A percentile compares a stretch with the other conserved stretches of the same genome.
Evolutionary conservation across 2,113 vertebrate species (phyloP).

Genomic region (Zapus hudsonius): DNA sequence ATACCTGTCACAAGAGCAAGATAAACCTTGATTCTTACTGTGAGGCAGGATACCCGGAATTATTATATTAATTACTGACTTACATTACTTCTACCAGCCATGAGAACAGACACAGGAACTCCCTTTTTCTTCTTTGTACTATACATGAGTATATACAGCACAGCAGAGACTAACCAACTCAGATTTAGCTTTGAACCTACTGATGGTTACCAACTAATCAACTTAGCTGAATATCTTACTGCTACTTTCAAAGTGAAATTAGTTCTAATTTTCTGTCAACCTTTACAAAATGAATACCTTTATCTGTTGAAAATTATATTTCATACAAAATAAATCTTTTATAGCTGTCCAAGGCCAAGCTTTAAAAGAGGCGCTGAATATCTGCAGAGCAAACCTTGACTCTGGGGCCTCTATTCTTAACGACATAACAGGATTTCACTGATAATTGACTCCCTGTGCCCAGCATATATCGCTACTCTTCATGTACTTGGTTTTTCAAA

Average conservation of each 20-base stretch:
- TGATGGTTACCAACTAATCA: not conserved
- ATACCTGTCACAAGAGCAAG: too few relatives aligned
- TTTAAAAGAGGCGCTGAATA: not conserved
- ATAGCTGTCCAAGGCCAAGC: conserved; percentile 17
- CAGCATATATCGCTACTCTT: conserved; percentile 63
- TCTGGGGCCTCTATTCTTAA: conserved; percentile 2
- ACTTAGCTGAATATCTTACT: not conserved
- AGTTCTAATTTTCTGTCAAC: not conserved
- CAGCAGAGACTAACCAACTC: not conserved
- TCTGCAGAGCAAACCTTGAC: conserved; percentile 57
- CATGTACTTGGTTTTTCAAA: conserved; percentile 60
- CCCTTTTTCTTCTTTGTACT: too few relatives aligned
- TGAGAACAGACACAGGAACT: too few relatives aligned
- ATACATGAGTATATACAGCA: not conserved
- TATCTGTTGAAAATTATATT: conserved; percentile 33
- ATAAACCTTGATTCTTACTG: not conserved
- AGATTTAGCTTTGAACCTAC: not conserved
- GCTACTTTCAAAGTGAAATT: not conserved
- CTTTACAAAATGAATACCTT: conserved; percentile 43
- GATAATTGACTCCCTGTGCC: conserved; percentile 73
- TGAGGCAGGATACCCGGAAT: too few relatives aligned
- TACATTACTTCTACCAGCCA: too few relatives aligned
- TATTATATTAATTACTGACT: too few relatives aligned
- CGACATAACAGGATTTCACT: conserved; percentile 47
- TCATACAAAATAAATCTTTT: conserved; percentile 52